Evolutionary conservation across 2,888 invertebrate genomes (phyloP).

Genomic region (Coelogynopora nodosa): DNA sequence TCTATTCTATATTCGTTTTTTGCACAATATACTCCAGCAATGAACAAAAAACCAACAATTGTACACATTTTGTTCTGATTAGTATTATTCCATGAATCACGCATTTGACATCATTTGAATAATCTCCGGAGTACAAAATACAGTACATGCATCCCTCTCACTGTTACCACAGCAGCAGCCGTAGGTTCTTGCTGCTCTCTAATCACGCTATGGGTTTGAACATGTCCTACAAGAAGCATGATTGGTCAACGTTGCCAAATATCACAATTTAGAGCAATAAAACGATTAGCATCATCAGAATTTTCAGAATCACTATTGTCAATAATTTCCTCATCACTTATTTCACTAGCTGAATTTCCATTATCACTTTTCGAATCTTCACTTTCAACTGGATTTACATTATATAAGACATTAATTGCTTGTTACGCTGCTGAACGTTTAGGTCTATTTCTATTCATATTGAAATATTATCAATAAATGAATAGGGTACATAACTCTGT

Average conservation of each 20-base stretch:
- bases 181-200: conserved; percentile 20
- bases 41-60: too few relatives aligned
- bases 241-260: conserved; percentile 19
- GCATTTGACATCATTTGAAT: too few relatives aligned
- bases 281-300: conserved; percentile 10
- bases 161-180: conserved; percentile 14
- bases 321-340: conserved; percentile 24
- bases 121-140: too few relatives aligned
- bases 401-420: conserved; percentile 25
- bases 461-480: conserved; percentile 14
- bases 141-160: not conserved
- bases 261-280: conserved; percentile 21
- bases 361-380: not conserved
- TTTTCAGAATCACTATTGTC: conserved; percentile 23
- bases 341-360: conserved; percentile 24
- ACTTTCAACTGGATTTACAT: conserved; percentile 23
- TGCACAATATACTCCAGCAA: not conserved
- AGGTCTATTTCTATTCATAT: conserved; percentile 18
- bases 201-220: conserved; percentile 4
- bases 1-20: not conserved
- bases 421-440: conserved; percentile 17
- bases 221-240: not conserved
- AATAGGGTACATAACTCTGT: conserved; percentile 26
- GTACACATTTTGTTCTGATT: too few relatives aligned
- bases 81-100: too few relatives aligned